Evolutionary conservation across 2,113 vertebrate species (phyloP).

Genomic region (Lophochroa leadbeateri): DNA sequence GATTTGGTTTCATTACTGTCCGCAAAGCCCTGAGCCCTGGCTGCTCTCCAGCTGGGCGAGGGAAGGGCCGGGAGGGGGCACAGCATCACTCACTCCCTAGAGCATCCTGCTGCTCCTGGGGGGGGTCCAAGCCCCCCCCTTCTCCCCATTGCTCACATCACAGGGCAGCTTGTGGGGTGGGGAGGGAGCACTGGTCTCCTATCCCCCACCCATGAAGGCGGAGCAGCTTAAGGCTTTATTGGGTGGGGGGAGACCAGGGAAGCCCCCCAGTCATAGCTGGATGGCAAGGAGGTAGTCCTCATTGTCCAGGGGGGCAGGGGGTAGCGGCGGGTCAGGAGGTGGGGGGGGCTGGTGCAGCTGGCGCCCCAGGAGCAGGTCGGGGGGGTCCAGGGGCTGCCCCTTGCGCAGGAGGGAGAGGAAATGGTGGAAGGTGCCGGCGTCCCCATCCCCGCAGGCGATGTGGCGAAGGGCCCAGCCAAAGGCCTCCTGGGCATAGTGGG

Average conservation of each 20-base stretch:
- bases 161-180: not conserved
- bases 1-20: conserved; percentile 25
- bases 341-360: conserved; percentile 53
- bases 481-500: conserved; percentile 80
- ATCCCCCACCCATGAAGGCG: not conserved
- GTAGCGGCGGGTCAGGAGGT: too few species aligned
- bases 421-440: conserved; percentile 79
- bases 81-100: not conserved
- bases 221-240: not conserved
- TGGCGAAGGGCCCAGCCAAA: conserved; percentile 88
- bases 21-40: not conserved
- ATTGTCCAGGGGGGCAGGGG: not conserved
- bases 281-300: conserved; percentile 86
- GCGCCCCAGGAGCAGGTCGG: conserved; percentile 77
- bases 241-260: not conserved
- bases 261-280: conserved; percentile 63
- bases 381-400: conserved; percentile 78
- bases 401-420: conserved; percentile 88
- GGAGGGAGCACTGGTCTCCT: not conserved
- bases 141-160: not conserved
- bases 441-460: conserved; percentile 73
- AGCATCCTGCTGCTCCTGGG: accelerated
- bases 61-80: not conserved
- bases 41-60: not conserved
- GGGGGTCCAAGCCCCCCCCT: not conserved